These are phyloP conservation scores for Neomicropteryx cornuta DNA, from an alignment of 1,140 invertebrate genomes.

Conservation along the genomic window DNA sequence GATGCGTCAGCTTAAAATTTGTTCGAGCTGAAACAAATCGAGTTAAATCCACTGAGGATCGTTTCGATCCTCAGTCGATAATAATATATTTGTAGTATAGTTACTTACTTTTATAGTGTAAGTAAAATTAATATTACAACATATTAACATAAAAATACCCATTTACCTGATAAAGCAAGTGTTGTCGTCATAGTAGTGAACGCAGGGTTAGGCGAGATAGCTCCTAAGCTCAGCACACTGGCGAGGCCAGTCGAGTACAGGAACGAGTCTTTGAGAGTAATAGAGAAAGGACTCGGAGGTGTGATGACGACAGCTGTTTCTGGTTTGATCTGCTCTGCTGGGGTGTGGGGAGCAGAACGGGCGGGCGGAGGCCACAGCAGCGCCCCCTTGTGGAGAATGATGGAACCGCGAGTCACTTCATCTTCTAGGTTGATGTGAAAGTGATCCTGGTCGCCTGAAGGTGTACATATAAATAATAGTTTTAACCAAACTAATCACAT, in stretches of 20 bases:
- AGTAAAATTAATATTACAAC: too few relatives aligned
- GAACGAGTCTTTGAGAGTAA: constrained; percentile 53
- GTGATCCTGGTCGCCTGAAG: constrained; percentile 56
- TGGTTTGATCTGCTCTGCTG: constrained; percentile 29
- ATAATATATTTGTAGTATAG: too few relatives aligned
- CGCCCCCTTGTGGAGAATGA: constrained; percentile 62
- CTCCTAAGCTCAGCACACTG: constrained; percentile 58
- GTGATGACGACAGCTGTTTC: constrained; percentile 19
- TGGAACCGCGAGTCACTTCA: constrained; percentile 76
- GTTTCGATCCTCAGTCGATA: too few relatives aligned
- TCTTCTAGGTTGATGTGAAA: constrained; percentile 73
- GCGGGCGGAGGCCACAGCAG: constrained; percentile 66
- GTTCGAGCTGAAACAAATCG: too few relatives aligned
- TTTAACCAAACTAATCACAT: too few relatives aligned
- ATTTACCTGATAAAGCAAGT: constrained; percentile 59
- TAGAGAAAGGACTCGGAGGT: constrained; percentile 39
- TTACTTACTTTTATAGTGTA: too few relatives aligned
- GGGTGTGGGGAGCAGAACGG: constrained; percentile 32
- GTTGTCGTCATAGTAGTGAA: constrained; percentile 85
- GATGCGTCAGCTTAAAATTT: too few relatives aligned
- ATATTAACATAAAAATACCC: too few relatives aligned
- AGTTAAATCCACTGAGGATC: too few relatives aligned
- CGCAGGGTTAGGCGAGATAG: constrained; percentile 65
- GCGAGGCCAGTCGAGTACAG: constrained; percentile 61
- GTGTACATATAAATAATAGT: too few relatives aligned